Evolutionary conservation across 2,888 invertebrate species (phyloP).

Genomic region (Mylabris sibirica): DNA sequence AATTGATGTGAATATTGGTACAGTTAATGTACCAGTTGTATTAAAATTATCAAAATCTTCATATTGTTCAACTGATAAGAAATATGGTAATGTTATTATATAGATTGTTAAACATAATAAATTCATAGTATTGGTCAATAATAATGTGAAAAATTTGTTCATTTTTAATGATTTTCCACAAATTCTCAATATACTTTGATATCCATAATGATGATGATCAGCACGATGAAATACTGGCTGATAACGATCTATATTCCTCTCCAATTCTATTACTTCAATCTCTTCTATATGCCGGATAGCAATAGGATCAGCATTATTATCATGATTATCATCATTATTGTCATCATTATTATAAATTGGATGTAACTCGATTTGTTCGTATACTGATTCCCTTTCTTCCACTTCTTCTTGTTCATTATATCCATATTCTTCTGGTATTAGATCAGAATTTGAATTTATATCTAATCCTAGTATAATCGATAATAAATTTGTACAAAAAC

Average conservation of each 20-base stretch:
- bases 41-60: neutral
- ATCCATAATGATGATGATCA: too few relatives aligned
- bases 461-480: neutral
- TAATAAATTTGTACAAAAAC: neutral
- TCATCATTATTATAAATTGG: neutral
- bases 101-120: neutral
- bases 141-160: neutral
- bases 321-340: neutral
- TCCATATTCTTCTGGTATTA: neutral
- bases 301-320: neutral
- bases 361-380: too few relatives aligned
- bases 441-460: neutral
- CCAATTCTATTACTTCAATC: too few relatives aligned
- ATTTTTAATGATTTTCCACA: neutral
- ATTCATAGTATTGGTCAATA: neutral
- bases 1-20: neutral
- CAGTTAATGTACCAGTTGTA: neutral
- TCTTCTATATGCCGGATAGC: too few relatives aligned
- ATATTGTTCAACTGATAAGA: neutral
- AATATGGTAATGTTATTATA: neutral
- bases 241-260: too few relatives aligned
- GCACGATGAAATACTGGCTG: neutral
- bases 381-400: neutral
- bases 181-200: neutral
- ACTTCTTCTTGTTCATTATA: neutral